Evolutionary conservation across 2,113 vertebrate species (phyloP).

Genomic region (Dendrocopos noguchii): DNA sequence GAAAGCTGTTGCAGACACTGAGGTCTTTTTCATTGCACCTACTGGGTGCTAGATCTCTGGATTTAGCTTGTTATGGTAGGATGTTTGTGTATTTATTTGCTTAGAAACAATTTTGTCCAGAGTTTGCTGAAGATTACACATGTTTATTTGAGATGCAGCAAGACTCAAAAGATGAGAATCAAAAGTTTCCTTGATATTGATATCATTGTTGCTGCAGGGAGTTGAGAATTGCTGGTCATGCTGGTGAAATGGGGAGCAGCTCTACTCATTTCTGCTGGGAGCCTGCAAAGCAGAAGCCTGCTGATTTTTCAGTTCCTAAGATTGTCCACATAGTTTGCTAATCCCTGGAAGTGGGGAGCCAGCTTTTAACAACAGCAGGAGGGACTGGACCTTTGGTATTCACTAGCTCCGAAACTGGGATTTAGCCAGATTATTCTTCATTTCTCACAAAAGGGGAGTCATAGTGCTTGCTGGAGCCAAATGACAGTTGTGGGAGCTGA

Average conservation of each 20-base stretch:
- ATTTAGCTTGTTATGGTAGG: constrained; percentile 2
- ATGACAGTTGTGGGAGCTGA: constrained; percentile 53
- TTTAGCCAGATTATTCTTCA: constrained; percentile 68
- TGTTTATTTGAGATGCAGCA: not conserved
- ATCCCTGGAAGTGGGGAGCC: constrained; percentile 48
- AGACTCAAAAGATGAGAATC: not conserved
- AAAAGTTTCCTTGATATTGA: not conserved
- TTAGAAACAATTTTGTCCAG: constrained; percentile 5
- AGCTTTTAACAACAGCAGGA: constrained; percentile 60
- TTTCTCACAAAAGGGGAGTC: constrained; percentile 56
- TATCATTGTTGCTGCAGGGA: not conserved
- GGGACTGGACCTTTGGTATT: constrained; percentile 51
- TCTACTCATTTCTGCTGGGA: not conserved
- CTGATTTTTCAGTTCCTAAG: constrained; percentile 22
- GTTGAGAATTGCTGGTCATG: not conserved
- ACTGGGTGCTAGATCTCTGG: not conserved
- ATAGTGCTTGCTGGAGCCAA: constrained; percentile 39
- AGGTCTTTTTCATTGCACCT: constrained; percentile 10
- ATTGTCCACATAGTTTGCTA: constrained; percentile 49
- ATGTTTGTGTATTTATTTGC: constrained; percentile 15
- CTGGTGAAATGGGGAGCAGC: not conserved
- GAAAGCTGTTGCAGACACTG: constrained; percentile 13
- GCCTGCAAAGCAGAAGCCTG: constrained; percentile 9
- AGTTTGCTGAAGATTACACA: not conserved
- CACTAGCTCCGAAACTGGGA: constrained; percentile 40